Conservation (phyloP, 2,113 vertebrate species). For the Centropristis striata region DNA sequence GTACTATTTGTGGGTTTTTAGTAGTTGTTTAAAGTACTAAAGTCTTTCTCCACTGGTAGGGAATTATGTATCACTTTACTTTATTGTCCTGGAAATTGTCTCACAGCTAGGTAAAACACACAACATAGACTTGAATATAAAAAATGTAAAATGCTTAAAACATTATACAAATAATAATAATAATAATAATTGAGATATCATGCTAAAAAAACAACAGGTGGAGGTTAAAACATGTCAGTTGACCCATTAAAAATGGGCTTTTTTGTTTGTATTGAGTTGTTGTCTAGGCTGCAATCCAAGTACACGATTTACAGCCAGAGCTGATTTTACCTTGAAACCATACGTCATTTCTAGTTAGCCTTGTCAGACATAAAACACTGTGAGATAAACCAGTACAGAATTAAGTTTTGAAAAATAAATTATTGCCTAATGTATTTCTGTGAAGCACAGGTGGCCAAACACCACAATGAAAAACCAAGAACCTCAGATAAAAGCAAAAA, state of each 20-base stretch:
- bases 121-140: no score
- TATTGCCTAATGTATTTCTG: conserved; percentile 1
- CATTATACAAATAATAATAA: background rate
- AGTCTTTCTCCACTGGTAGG: background rate
- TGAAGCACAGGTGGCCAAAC: conserved; percentile 17
- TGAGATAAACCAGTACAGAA: background rate
- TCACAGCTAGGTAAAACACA: background rate
- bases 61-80: background rate
- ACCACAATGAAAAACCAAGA: background rate
- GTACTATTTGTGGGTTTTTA: background rate
- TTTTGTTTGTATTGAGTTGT: conserved; percentile 25
- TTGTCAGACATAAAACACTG: conserved; percentile 12
- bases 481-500: conserved; percentile 27
- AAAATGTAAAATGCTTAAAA: no score
- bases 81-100: background rate
- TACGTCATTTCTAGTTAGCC: background rate
- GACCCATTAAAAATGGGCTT: background rate
- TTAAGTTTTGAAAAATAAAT: background rate
- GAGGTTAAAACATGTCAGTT: background rate
- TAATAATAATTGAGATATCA: background rate
- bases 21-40: background rate
- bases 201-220: background rate
- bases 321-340: conserved; percentile 41
- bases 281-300: conserved; percentile 26
- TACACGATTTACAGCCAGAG: background rate